Percentiles rank a stretch among this genome's conserved stretches.
Evolutionary conservation across 2,797 vertebrate genomes (phyloP).

Genomic region (Pterois miles): DNA sequence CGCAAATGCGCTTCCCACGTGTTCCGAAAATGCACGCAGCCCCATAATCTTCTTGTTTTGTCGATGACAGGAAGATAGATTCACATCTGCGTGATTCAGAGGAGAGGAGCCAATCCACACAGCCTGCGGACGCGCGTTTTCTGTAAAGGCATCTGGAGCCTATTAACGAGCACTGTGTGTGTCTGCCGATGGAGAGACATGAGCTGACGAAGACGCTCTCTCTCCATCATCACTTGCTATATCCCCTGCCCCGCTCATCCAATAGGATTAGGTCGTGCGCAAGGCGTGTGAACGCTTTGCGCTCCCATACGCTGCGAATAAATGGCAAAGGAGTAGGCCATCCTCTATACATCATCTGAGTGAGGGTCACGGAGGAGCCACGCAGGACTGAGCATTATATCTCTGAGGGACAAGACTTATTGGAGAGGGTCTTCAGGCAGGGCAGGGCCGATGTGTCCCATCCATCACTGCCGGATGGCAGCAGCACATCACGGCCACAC

Average conservation of each 20-base stretch:
- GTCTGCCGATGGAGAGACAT: conserved; percentile 48
- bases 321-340: conserved; percentile 25
- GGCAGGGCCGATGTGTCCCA: conserved; percentile 17
- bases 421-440: conserved; percentile 32
- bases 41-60: conserved; percentile 33
- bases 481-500: background rate
- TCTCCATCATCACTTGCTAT: conserved; percentile 38
- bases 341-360: conserved; percentile 20
- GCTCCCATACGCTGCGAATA: conserved; percentile 35
- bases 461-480: conserved; percentile 45
- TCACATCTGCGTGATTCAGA: background rate
- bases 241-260: conserved; percentile 54
- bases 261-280: conserved; percentile 67
- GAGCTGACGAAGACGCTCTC: conserved; percentile 33
- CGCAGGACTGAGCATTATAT: conserved; percentile 13
- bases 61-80: conserved; percentile 6
- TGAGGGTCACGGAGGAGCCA: conserved; percentile 39
- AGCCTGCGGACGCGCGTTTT: conserved; percentile 23
- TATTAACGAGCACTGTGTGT: conserved; percentile 34
- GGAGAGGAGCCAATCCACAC: background rate
- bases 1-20: conserved; percentile 51
- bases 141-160: conserved; percentile 71
- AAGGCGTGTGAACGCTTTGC: conserved; percentile 48
- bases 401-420: conserved; percentile 23
- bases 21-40: conserved; percentile 33